phyloP scores from a whole-genome alignment of 2,797 vertebrate genomes.

The Halcyon smyrnensis region DNA sequence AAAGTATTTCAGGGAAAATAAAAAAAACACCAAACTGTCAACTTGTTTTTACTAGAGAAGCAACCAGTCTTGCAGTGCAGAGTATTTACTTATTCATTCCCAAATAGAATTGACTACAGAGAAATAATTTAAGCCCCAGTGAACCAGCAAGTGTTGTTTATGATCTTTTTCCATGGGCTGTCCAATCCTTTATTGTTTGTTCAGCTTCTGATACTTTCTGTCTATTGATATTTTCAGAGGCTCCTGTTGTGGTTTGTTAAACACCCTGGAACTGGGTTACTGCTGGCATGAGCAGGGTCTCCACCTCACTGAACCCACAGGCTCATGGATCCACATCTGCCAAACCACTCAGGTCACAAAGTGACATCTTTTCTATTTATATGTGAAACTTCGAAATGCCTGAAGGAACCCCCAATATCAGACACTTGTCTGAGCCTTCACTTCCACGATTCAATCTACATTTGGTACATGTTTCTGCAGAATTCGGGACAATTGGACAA shows the following conservation, averaged over 20 bases:
- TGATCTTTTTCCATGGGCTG: background rate
- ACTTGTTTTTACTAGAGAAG: background rate
- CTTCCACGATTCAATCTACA: background rate
- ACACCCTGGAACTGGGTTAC: background rate
- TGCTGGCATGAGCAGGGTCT: background rate
- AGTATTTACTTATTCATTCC: background rate
- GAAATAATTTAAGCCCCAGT: constrained; percentile 4
- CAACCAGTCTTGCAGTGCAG: background rate
- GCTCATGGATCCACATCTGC: background rate
- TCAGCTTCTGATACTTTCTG: background rate
- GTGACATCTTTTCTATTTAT: background rate
- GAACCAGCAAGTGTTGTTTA: background rate
- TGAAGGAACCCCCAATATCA: background rate
- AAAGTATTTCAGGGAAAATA: background rate
- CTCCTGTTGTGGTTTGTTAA: background rate
- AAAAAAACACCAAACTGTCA: background rate
- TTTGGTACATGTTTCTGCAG: background rate
- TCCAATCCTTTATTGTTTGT: background rate
- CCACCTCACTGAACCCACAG: background rate
- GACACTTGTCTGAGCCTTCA: background rate
- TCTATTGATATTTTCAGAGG: background rate
- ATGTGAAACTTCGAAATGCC: fast-evolving
- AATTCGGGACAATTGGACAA: background rate
- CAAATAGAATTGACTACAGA: background rate
- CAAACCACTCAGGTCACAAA: background rate